Evolutionary conservation across 2,797 vertebrate species (phyloP).

Genomic region (Coregonus suidteri): DNA sequence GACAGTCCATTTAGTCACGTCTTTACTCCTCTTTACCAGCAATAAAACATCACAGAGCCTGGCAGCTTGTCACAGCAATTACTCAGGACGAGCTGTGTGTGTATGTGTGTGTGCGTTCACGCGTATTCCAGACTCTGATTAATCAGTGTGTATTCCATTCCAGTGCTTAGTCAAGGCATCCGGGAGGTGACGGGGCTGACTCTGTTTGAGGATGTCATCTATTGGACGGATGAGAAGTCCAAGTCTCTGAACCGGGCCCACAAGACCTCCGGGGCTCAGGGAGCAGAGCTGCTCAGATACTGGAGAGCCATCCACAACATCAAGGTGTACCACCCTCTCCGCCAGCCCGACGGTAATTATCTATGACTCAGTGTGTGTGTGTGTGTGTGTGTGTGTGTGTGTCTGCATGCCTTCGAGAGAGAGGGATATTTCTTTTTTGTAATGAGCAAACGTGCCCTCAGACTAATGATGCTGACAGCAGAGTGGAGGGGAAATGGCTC

Average conservation of each 20-base stretch:
- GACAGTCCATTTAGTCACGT: background rate
- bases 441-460: background rate
- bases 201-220: conserved; percentile 87
- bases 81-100: conserved; percentile 48
- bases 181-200: conserved; percentile 82
- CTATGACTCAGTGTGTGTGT: conserved; percentile 15
- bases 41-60: conserved; percentile 49
- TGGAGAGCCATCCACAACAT: conserved; percentile 87
- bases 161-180: conserved; percentile 84
- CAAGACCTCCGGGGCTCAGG: conserved; percentile 81
- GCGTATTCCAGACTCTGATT: conserved; percentile 64
- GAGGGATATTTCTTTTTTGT: background rate
- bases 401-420: background rate
- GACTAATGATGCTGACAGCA: background rate
- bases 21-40: background rate
- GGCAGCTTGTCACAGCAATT: conserved; percentile 61
- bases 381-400: background rate
- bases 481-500: background rate
- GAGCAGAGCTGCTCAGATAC: conserved; percentile 81
- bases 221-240: conserved; percentile 88
- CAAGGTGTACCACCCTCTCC: conserved; percentile 85
- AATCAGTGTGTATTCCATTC: conserved; percentile 72
- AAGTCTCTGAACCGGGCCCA: conserved; percentile 85
- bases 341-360: conserved; percentile 85
- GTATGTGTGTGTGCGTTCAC: conserved; percentile 49